These are phyloP conservation scores for Cantharis lateralis DNA, from an alignment of 2,888 invertebrate genomes.

Conservation along the genomic window DNA sequence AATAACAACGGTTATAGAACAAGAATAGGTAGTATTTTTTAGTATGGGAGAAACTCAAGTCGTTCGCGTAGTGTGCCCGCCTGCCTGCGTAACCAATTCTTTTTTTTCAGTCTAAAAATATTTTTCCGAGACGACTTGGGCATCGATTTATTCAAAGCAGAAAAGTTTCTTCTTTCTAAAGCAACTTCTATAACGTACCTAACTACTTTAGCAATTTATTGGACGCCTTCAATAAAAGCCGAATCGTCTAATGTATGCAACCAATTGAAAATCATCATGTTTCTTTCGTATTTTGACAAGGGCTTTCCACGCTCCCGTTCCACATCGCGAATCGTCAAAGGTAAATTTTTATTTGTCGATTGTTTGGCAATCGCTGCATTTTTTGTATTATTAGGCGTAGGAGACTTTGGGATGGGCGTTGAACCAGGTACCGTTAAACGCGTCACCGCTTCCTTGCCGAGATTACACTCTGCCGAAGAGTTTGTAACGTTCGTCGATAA, in stretches of 20 bases:
- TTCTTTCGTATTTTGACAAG: constrained; percentile 86
- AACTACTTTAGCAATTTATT: constrained; percentile 37
- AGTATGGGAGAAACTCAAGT: not conserved
- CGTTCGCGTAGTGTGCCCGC: not conserved
- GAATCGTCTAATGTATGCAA: constrained; percentile 83
- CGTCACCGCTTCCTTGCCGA: constrained; percentile 24
- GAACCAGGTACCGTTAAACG: constrained; percentile 45
- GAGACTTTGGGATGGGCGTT: constrained; percentile 44
- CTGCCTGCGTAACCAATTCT: not conserved
- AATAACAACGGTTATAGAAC: not conserved
- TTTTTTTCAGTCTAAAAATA: not conserved
- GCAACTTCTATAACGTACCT: constrained; percentile 4
- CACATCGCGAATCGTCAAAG: constrained; percentile 77
- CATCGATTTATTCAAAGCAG: not conserved
- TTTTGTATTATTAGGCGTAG: constrained; percentile 44
- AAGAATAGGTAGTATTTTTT: not conserved
- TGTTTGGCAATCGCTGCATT: constrained; percentile 53
- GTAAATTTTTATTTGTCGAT: constrained; percentile 59
- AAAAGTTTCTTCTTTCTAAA: not conserved
- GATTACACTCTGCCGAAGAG: constrained; percentile 37
- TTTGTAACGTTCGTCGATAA: constrained; percentile 58
- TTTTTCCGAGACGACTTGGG: not conserved
- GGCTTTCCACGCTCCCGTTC: constrained; percentile 83
- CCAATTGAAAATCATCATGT: constrained; percentile 96
- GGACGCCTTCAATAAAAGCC: constrained; percentile 59